Conservation (phyloP, 2,113 vertebrate species). For the Bubo scandiacus region DNA sequence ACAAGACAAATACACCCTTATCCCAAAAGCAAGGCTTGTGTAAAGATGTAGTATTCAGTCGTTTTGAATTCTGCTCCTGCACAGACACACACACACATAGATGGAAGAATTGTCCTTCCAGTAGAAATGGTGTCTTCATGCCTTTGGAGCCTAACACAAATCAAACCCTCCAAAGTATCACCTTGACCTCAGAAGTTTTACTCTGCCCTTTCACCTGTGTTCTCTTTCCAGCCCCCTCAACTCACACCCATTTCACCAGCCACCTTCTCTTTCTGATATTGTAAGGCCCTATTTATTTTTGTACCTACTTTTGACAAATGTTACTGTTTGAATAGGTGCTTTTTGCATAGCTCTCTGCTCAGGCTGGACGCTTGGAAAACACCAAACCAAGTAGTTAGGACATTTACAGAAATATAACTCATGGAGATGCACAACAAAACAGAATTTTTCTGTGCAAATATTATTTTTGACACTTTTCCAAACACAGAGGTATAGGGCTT, state of each 20-base stretch:
- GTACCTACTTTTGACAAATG: neutral
- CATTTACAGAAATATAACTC: neutral
- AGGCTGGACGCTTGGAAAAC: neutral
- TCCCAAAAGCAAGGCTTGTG: neutral
- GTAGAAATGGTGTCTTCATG: neutral
- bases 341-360: neutral
- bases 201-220: neutral
- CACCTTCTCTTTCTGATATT: neutral
- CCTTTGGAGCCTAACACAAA: neutral
- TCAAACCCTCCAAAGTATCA: neutral
- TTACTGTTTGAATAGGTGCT: neutral
- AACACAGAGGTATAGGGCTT: neutral
- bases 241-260: neutral
- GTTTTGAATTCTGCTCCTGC: neutral
- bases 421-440: neutral
- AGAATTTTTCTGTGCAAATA: neutral
- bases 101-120: neutral
- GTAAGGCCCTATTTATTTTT: neutral
- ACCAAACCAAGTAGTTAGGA: neutral
- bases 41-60: neutral
- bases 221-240: neutral
- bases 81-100: neutral
- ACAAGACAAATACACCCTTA: neutral
- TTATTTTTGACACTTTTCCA: neutral
- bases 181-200: neutral